Evolutionary conservation across 2,888 invertebrate genomes (phyloP).

Genomic region (Phanerotoma sp.): DNA sequence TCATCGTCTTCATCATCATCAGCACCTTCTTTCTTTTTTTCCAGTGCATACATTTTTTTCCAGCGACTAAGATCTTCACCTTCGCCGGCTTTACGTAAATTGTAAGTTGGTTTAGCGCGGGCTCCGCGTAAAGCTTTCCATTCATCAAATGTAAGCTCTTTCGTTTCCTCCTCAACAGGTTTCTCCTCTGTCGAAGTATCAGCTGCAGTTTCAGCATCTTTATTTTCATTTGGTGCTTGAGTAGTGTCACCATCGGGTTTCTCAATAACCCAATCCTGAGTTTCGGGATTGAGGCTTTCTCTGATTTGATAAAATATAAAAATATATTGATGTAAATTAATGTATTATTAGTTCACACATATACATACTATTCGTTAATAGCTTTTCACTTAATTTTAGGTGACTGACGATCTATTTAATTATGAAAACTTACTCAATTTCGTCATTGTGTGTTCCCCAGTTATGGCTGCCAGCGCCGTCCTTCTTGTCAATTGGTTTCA

Average conservation of each 20-base stretch:
- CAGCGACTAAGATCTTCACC: conserved; percentile 89
- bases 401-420: conserved; percentile 2
- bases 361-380: no score
- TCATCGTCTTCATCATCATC: conserved; percentile 72
- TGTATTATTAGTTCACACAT: no score
- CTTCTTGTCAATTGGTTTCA: conserved; percentile 91
- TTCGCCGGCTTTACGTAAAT: conserved; percentile 91
- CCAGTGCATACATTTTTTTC: conserved; percentile 86
- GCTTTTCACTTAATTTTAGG: no score
- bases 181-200: conserved; percentile 55
- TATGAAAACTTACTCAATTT: conserved; percentile 68
- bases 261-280: conserved; percentile 54
- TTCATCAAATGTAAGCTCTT: conserved; percentile 88
- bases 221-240: conserved; percentile 39
- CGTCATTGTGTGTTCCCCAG: conserved; percentile 93
- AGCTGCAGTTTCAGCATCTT: conserved; percentile 47
- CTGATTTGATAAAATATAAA: conserved; percentile 38
- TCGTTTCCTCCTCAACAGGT: conserved; percentile 73
- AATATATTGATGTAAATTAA: no score
- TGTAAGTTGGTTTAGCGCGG: conserved; percentile 83
- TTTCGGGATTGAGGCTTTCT: conserved; percentile 53
- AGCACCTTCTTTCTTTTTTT: conserved; percentile 69
- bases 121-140: conserved; percentile 86
- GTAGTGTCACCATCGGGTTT: conserved; percentile 60
- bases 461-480: conserved; percentile 94